A percentile compares a stretch with the other conserved stretches of the same genome.
These are phyloP conservation scores for Lycaena phlaeas DNA, from an alignment of 2,888 invertebrate genomes.

Conservation along the genomic window DNA sequence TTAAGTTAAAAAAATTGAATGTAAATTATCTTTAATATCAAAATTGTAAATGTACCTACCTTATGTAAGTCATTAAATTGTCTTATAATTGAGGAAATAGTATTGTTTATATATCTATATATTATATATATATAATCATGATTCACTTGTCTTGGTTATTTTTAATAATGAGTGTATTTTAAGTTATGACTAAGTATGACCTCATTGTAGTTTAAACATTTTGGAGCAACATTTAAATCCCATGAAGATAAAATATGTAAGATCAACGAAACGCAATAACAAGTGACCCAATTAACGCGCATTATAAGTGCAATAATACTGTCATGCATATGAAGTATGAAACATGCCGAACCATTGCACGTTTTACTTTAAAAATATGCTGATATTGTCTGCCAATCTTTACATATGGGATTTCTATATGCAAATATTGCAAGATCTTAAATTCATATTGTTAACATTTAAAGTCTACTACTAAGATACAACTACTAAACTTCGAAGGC, in stretches of 20 bases:
- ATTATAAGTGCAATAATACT: slow-evolving; percentile 54
- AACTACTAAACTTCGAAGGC: slow-evolving; percentile 40
- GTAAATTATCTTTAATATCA: too few species aligned
- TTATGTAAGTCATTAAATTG: too few species aligned
- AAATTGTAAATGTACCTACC: too few species aligned
- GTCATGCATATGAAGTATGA: slow-evolving; percentile 34
- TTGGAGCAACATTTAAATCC: slow-evolving; percentile 9
- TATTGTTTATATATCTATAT: too few species aligned
- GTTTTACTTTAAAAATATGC: background rate
- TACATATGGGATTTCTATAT: background rate
- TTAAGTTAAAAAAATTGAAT: too few species aligned
- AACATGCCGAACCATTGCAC: slow-evolving; percentile 8
- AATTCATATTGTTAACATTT: slow-evolving; percentile 17
- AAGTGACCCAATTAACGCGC: slow-evolving; percentile 55
- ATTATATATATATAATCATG: slow-evolving; percentile 6
- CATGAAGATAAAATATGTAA: slow-evolving; percentile 9
- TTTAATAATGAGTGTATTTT: slow-evolving; percentile 8
- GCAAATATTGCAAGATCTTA: background rate
- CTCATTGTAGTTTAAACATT: slow-evolving; percentile 14
- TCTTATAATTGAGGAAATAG: too few species aligned
- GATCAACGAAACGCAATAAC: slow-evolving; percentile 43
- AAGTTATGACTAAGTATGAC: slow-evolving; percentile 18
- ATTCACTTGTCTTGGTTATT: slow-evolving; percentile 9
- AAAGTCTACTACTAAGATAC: too few species aligned
- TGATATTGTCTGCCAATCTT: too few species aligned